Evolutionary conservation across 2,797 vertebrate genomes (phyloP).

Genomic region (Perodicticus potto): DNA sequence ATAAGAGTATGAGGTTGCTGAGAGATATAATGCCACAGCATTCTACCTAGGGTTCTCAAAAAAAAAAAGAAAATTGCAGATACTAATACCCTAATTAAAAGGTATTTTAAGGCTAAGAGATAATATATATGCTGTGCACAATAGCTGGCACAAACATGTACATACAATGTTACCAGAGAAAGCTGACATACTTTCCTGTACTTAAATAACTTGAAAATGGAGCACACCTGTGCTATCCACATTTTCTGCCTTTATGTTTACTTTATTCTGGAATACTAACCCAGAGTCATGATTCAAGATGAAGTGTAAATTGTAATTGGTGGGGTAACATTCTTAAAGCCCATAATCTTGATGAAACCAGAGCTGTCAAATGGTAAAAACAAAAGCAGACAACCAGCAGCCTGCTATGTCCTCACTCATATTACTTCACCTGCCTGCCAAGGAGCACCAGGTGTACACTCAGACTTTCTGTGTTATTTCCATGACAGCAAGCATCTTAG

Average conservation of each 20-base stretch:
- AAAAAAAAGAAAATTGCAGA: background rate
- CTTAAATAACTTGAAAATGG: constrained; percentile 14
- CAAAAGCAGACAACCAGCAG: constrained; percentile 10
- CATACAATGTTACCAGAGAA: constrained; percentile 5
- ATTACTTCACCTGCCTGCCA: background rate
- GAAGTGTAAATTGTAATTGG: background rate
- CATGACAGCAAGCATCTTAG: background rate
- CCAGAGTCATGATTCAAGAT: constrained; percentile 52
- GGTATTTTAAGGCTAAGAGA: constrained; percentile 28
- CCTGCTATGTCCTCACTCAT: background rate
- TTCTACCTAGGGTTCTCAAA: too few species aligned
- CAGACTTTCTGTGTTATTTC: background rate
- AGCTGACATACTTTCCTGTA: background rate
- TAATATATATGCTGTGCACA: background rate
- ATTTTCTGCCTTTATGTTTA: constrained; percentile 30
- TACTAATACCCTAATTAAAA: constrained; percentile 1
- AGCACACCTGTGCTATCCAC: background rate
- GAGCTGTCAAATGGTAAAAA: background rate
- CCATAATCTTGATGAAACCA: constrained; percentile 35
- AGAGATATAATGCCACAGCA: too few species aligned
- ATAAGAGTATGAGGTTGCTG: too few species aligned
- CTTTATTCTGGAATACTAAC: constrained; percentile 22
- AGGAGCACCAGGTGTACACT: background rate
- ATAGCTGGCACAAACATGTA: background rate
- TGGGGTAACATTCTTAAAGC: constrained; percentile 39